A percentile compares a stretch with the other conserved stretches of the same genome.
Evolutionary conservation across 2,888 invertebrate genomes (phyloP).

Genomic region (Melinopterus prodromus): DNA sequence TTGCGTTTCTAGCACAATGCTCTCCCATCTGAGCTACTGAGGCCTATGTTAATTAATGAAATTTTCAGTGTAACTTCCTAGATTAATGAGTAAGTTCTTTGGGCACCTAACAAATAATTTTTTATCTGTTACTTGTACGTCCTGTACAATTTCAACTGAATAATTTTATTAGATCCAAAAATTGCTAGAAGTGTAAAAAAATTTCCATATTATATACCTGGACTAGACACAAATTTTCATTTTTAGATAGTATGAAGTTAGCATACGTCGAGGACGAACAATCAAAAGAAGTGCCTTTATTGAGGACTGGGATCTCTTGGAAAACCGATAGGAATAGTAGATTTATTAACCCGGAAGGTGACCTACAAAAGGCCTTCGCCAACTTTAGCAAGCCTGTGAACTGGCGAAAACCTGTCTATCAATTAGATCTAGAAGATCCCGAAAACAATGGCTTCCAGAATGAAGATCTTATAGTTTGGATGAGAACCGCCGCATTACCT

Average conservation of each 20-base stretch:
- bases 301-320: slow-evolving; percentile 95
- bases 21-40: no score
- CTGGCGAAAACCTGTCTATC: slow-evolving; percentile 82
- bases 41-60: no score
- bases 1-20: no score
- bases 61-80: no score
- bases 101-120: no score
- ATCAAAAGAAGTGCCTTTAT: slow-evolving; percentile 65
- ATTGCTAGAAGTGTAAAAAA: no score
- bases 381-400: slow-evolving; percentile 81
- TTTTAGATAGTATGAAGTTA: not conserved
- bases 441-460: slow-evolving; percentile 93
- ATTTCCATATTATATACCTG: no score
- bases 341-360: slow-evolving; percentile 83
- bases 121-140: no score
- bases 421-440: slow-evolving; percentile 73
- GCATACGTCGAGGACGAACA: not conserved
- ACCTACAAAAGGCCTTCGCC: slow-evolving; percentile 65
- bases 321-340: slow-evolving; percentile 93
- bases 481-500: slow-evolving; percentile 97
- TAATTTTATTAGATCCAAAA: no score
- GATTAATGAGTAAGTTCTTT: no score
- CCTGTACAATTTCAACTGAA: no score
- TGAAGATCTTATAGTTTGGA: slow-evolving; percentile 99
- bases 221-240: slow-evolving; percentile 56